Evolutionary conservation across 2,888 invertebrate species (phyloP), one percentile per base, ranked within the genome.

Genomic region (Germaria angustata): DNA sequence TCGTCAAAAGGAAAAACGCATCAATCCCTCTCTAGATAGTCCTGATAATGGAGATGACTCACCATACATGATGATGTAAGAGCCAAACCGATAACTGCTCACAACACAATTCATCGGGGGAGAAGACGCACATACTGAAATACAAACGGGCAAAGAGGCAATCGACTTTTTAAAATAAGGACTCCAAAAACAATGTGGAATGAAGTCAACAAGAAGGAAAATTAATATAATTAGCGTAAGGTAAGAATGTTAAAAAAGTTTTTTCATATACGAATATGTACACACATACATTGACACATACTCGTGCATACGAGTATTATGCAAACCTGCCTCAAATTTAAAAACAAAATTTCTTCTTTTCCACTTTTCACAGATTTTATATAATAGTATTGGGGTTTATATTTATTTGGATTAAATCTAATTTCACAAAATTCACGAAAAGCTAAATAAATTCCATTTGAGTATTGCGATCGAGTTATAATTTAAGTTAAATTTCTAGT

Each of bases 1-100:
- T 86, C 94, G 98, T 82, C 98, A 99, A 92, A 98, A 98, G 92
- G 98, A 98, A 92, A 98, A 98, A 92, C 94, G 98, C 86, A 98
- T 98, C 89, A 98, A 98, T 92, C 98, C 98, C 28, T 96, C 97
- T 44, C 69, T 89, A 72, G 94, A 95, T 63, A 94, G 94, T 90
- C 96, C 95, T 7, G 93, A 93, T 80, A 92, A 93, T 76, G 90
- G 89, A 13, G 90, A 88, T 76, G 91, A 91, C 66, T 90, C 90
- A 34, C 86, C 90, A 24, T 91, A 88, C 65, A 89, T 90, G 90
- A 85, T 91, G 88, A 80, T 85, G 84, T 84, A 86, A 69, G 24
- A 13, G 0, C 6, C n/a, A 7, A 11, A 9, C 8, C 15, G 4
- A 6, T 28, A 28, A 6, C 3, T 6, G 4, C 28, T 5, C 28